Evolutionary conservation across 2,797 vertebrate genomes (phyloP), one percentile per base, ranked within the genome.

Genomic region (Coregonus suidteri): DNA sequence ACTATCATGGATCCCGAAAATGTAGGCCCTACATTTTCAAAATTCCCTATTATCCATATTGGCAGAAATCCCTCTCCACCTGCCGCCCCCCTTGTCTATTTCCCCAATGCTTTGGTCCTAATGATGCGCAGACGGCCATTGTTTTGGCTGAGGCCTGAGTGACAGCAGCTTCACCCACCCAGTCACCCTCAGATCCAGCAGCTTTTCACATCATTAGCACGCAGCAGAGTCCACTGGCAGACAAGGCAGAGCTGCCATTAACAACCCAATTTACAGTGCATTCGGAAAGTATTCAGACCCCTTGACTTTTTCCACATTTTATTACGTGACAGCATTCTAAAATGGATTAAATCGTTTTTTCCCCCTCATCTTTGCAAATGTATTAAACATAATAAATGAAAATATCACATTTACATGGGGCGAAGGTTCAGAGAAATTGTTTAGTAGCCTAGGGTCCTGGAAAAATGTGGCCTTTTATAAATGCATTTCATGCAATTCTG

Each of bases 201-300:
- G 89, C 88, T 91, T 88, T 87, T 82, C 89, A 89, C 89, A 88
- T 92, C 90, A 92, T 91, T 91, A 92, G 85, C 53, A 80, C 15
- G 30, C 15, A 34, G 14, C 80, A 73, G 79, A 66, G 34, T 88
- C 81, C 79, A 80, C 31, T 34, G 41, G 7, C 41, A n/a, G 18
- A n/a, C 56, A 59, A 59, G n/a, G 56, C 56, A 6, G 1, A 69
- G 67, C 76, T 56, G 70, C 70, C 62, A 77, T 53, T 69, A 18
- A 56, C 1, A 37, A 13, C 11, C n/a, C 2, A 34, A 34, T 34
- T 2, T 34, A 34, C 31, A 2, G 31, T 34, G 31, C 31, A 34
- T 34, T 34, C 31, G 31, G 31, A 34, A 34, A 34, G 31, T 34
- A 34, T 3, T 34, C 31, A 34, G 31, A 34, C 31, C 31, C 31